phyloP scores from a whole-genome alignment of 2,888 invertebrate species.

The Phania funesta region DNA sequence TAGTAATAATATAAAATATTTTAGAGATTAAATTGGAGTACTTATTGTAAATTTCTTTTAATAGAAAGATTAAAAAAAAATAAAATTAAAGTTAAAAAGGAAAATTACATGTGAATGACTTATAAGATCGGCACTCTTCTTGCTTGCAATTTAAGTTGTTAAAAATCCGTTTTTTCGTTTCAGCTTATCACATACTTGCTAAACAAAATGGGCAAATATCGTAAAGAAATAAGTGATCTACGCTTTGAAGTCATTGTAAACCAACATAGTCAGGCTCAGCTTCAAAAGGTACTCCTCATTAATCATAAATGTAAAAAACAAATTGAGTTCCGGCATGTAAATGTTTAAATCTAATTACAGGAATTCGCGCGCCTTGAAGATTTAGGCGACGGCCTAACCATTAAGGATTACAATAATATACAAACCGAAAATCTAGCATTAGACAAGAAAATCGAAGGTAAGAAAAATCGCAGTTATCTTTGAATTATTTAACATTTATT shows the following conservation, averaged over 20 bases:
- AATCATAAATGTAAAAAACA: neutral
- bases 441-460: slow-evolving; percentile 77
- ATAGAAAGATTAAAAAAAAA: no score
- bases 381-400: slow-evolving; percentile 72
- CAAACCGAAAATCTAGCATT: slow-evolving; percentile 73
- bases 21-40: no score
- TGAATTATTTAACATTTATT: neutral
- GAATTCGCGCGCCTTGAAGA: slow-evolving; percentile 72
- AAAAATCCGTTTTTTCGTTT: slow-evolving; percentile 18
- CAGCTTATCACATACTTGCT: slow-evolving; percentile 67
- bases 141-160: no score
- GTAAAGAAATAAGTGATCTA: slow-evolving; percentile 72
- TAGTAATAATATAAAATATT: no score
- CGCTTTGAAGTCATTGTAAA: slow-evolving; percentile 72
- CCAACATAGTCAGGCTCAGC: slow-evolving; percentile 70
- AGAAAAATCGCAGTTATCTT: neutral
- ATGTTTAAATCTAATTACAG: slow-evolving; percentile 64
- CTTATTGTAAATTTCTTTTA: no score
- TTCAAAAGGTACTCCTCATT: slow-evolving; percentile 71
- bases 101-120: no score
- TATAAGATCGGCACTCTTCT: no score
- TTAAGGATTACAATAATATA: slow-evolving; percentile 73
- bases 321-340: neutral
- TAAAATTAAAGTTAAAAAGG: no score
- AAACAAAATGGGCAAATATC: slow-evolving; percentile 68